A percentile compares a stretch with the other conserved stretches of the same genome.
phyloP scores from a whole-genome alignment of 2,888 invertebrate genomes.

The Pyrrhia umbra region DNA sequence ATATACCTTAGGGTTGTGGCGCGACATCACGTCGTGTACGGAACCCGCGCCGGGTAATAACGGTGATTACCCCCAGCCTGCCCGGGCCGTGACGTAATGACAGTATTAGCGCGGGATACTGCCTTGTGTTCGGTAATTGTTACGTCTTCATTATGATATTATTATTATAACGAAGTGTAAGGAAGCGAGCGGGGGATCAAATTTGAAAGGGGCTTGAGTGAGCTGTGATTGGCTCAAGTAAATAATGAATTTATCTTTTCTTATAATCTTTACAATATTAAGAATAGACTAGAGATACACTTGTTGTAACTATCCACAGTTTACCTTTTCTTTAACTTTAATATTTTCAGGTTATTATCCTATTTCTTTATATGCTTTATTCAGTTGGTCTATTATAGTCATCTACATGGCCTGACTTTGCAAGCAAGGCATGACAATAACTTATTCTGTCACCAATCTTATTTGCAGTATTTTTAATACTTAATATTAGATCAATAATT shows the following conservation, averaged over 20 bases:
- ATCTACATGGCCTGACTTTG: too few species aligned
- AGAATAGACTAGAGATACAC: too few species aligned
- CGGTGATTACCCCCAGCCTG: conserved; percentile 16
- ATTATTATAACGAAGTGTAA: not conserved
- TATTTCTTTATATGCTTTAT: too few species aligned
- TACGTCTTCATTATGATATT: conserved; percentile 18
- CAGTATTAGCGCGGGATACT: conserved; percentile 17
- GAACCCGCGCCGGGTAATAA: not conserved
- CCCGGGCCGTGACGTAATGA: conserved; percentile 8
- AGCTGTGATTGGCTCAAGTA: not conserved
- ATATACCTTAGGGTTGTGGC: too few species aligned
- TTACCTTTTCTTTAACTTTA: too few species aligned
- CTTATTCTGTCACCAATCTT: too few species aligned
- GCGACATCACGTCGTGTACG: conserved; percentile 6
- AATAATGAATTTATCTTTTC: not conserved
- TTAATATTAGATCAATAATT: too few species aligned
- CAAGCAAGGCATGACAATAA: too few species aligned
- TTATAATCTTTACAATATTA: not conserved
- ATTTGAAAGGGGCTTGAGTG: not conserved
- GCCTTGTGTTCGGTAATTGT: conserved; percentile 24
- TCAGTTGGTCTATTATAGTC: too few species aligned
- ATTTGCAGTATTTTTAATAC: too few species aligned
- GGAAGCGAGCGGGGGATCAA: not conserved
- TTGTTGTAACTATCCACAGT: too few species aligned
- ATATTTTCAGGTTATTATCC: too few species aligned